Evolutionary conservation across 2,888 invertebrate species (phyloP), one percentile per base, ranked within the genome.

Genomic region (Myopa tessellatipennis): DNA sequence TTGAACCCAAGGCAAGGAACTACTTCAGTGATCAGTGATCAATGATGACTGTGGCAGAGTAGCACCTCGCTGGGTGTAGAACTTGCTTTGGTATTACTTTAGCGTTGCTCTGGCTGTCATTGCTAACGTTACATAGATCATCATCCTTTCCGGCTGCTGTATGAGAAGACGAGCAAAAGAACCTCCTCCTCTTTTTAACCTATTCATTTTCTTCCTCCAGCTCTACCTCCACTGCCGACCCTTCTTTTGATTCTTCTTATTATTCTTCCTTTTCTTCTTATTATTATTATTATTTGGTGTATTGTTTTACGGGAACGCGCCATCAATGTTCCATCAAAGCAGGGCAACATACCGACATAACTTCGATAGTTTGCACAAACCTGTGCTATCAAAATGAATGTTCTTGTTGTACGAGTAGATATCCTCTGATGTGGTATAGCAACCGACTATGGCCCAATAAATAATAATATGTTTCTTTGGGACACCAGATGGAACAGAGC

Each of bases 271-370:
- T 14, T 60, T 60, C 10, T 60, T 16, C 5, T 16, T 60, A 60
- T 60, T 60, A 60, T 60, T 18, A 26, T 61, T 61, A 61, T 26
- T 26, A 26, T 61, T 61, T 45, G 45, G 45, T 18, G 40, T 14
- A 67, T 63, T 76, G 65, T 40, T 55, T 63, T 70, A 61, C 45
- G 45, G 26, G 45, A 67, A 52, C n/a, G 52, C 65, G 14, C 40
- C 65, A 45, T 40, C 73, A 73, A 55, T 61, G 45, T 65, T 76
- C 73, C 76, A 74, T 74, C 76, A 73, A 63, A 50, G 65, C 68
- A 68, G 50, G 16, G 69, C 76, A 76, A 76, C 78, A 78, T 67
- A 36, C 45, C 36, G 34, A 55, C 68, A 68, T 74, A 38, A 55
- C 76, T 71, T 58, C 72, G 68, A 68, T 36, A 69, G 18, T 63